A percentile compares a stretch with the other conserved stretches of the same genome.
phyloP scores from a whole-genome alignment of 1,140 invertebrate genomes.

The Musca domestica region DNA sequence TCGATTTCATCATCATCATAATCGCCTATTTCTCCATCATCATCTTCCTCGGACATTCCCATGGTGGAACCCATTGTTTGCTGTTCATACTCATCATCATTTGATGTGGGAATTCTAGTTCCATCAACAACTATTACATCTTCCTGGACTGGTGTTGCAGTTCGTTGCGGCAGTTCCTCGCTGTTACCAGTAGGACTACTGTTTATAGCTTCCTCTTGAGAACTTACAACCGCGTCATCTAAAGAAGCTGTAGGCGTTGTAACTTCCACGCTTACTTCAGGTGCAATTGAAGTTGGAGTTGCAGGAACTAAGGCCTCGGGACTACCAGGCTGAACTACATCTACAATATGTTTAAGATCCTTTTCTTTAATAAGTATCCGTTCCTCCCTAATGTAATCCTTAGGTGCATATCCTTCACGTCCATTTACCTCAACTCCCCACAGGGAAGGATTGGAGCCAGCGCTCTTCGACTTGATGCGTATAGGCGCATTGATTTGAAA shows the following conservation, averaged over 20 bases:
- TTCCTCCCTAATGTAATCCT: slow-evolving; percentile 54
- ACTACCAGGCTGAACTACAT: slow-evolving; percentile 24
- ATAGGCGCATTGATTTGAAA: slow-evolving; percentile 65
- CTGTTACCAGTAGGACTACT: neutral
- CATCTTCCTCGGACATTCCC: neutral
- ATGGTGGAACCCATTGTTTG: neutral
- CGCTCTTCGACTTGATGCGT: slow-evolving; percentile 69
- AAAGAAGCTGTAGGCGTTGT: slow-evolving; percentile 39
- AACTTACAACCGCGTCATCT: slow-evolving; percentile 18
- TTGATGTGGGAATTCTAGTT: slow-evolving; percentile 35
- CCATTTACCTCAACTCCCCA: slow-evolving; percentile 74
- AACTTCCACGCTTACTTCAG: slow-evolving; percentile 27
- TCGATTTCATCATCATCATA: slow-evolving; percentile 26
- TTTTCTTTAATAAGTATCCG: slow-evolving; percentile 31
- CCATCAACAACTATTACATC: slow-evolving; percentile 41
- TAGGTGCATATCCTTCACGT: slow-evolving; percentile 67
- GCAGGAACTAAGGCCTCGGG: neutral
- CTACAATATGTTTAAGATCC: slow-evolving; percentile 34
- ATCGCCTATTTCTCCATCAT: slow-evolving; percentile 22
- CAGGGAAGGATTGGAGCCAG: slow-evolving; percentile 63
- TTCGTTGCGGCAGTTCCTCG: slow-evolving; percentile 20
- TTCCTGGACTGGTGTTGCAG: slow-evolving; percentile 31
- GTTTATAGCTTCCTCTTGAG: slow-evolving; percentile 29
- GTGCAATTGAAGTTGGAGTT: neutral
- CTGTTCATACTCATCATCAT: slow-evolving; percentile 12